These are phyloP conservation scores for Meteorus sp. DNA, from an alignment of 1,140 invertebrate genomes.

Conservation along the genomic window DNA sequence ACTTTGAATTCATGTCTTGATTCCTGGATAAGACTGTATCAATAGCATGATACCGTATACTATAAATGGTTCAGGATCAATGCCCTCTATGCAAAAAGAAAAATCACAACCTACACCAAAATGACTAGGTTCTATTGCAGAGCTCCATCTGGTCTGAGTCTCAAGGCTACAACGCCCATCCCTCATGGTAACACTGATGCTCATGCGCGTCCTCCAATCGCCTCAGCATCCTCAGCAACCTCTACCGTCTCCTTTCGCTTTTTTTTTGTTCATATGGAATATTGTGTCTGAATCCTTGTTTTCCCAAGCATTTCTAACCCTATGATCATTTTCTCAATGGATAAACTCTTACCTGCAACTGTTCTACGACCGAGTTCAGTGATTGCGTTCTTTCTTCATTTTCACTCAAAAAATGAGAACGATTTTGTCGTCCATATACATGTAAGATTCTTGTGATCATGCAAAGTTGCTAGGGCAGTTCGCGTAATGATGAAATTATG, in stretches of 20 bases:
- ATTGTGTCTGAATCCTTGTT: background rate
- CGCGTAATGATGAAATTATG: too few species aligned
- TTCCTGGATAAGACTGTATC: too few species aligned
- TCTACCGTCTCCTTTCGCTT: background rate
- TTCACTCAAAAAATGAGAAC: too few species aligned
- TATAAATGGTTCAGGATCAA: background rate
- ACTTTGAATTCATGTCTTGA: background rate
- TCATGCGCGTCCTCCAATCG: constrained; percentile 26
- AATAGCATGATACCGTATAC: too few species aligned
- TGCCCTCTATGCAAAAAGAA: constrained; percentile 9
- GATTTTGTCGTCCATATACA: too few species aligned
- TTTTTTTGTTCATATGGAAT: background rate
- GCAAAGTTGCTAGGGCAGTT: too few species aligned
- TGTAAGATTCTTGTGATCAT: too few species aligned
- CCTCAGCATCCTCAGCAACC: background rate
- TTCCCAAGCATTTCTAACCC: too few species aligned
- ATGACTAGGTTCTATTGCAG: background rate
- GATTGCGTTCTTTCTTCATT: too few species aligned
- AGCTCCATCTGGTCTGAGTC: constrained; percentile 19
- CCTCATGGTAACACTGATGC: constrained; percentile 26
- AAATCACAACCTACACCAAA: constrained; percentile 13
- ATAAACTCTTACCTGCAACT: too few species aligned
- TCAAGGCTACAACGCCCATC: constrained; percentile 23
- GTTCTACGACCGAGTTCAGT: too few species aligned
- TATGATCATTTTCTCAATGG: too few species aligned